These are phyloP conservation scores for Stratiomys singularior DNA, from an alignment of 2,888 invertebrate species.

Conservation along the genomic window DNA sequence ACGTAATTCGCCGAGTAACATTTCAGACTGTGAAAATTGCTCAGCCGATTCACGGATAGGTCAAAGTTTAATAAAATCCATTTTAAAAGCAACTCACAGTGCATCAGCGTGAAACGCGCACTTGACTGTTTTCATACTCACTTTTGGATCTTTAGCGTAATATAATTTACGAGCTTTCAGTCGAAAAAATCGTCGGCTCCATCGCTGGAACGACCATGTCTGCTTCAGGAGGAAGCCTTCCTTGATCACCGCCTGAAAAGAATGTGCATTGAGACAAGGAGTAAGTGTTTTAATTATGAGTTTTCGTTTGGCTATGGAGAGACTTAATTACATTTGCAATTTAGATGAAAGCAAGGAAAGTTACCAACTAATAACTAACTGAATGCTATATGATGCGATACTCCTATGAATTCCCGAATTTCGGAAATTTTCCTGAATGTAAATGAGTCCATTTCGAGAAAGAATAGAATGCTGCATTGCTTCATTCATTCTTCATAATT, in stretches of 20 bases:
- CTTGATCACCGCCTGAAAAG: conserved; percentile 70
- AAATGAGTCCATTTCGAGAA: too few relatives aligned
- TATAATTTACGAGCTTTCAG: conserved; percentile 84
- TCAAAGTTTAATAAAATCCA: not conserved
- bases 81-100: not conserved
- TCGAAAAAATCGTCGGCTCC: conserved; percentile 86
- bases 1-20: not conserved
- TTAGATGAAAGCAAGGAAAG: not conserved
- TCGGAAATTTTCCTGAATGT: too few relatives aligned
- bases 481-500: too few relatives aligned
- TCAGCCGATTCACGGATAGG: not conserved
- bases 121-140: conserved; percentile 63
- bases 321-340: conserved; percentile 16
- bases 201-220: conserved; percentile 85
- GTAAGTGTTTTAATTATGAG: not conserved
- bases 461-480: too few relatives aligned
- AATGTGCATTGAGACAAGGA: not conserved
- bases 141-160: conserved; percentile 89
- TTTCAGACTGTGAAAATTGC: not conserved
- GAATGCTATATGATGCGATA: too few relatives aligned
- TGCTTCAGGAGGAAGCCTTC: conserved; percentile 90
- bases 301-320: not conserved
- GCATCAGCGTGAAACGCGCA: not conserved
- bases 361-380: too few relatives aligned
- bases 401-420: too few relatives aligned